phyloP scores from a whole-genome alignment of 2,113 vertebrate genomes.

The Meles meles region DNA sequence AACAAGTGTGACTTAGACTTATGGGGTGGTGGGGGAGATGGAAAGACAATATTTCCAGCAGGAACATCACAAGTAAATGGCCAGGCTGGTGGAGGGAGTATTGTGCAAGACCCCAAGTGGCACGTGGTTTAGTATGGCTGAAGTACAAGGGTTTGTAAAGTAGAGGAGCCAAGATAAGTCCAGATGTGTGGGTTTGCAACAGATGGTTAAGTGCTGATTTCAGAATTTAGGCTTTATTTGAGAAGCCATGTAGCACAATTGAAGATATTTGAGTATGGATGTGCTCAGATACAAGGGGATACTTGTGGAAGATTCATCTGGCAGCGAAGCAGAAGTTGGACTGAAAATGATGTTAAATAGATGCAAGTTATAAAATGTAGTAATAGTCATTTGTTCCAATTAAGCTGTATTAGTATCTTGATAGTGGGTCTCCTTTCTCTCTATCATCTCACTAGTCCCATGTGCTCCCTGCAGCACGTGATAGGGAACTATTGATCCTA shows the following conservation, averaged over 20 bases:
- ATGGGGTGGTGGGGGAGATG: fast-evolving
- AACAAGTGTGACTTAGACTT: neutral
- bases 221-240: too few relatives aligned
- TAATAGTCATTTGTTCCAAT: neutral
- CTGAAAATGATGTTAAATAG: neutral
- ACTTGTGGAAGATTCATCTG: neutral
- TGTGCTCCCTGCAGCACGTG: neutral
- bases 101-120: fast-evolving
- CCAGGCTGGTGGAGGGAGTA: neutral
- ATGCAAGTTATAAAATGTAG: neutral
- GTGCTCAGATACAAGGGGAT: neutral
- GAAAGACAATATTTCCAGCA: neutral
- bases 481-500: neutral
- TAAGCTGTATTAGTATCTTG: neutral
- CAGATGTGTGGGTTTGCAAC: neutral
- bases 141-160: fast-evolving
- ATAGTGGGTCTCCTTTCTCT: neutral
- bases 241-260: neutral
- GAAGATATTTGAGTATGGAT: neutral
- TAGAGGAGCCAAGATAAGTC: neutral
- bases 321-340: neutral
- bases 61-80: neutral
- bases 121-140: neutral
- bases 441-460: neutral
- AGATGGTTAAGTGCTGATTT: neutral